Conservation (phyloP, 2,797 vertebrate species). For the Vespertilio murinus region DNA sequence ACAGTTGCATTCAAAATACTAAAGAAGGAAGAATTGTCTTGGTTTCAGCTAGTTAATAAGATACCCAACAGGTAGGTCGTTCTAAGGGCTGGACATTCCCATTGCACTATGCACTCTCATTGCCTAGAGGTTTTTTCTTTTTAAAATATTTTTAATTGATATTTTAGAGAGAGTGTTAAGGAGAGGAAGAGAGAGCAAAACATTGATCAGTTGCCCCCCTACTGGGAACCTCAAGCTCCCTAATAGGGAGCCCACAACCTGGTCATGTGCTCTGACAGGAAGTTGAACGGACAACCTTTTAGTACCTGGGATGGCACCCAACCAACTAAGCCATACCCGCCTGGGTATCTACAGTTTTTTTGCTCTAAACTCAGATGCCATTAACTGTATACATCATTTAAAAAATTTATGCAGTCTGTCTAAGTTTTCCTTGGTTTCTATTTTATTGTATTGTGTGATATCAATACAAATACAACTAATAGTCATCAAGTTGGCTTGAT, state of each 20-base stretch:
- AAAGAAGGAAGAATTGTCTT: not conserved
- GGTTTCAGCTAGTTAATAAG: not conserved
- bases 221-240: not conserved
- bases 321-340: not conserved
- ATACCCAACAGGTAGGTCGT: not conserved
- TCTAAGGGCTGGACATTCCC: not conserved
- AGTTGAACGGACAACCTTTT: not conserved
- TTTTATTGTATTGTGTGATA: not conserved
- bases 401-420: not conserved
- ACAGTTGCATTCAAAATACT: not conserved
- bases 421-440: not conserved
- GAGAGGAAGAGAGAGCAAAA: not conserved
- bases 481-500: not conserved
- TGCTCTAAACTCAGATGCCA: not conserved
- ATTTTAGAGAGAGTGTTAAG: not conserved
- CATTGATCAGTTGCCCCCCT: not conserved
- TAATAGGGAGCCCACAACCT: not conserved
- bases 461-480: not conserved
- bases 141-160: not conserved
- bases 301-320: not conserved
- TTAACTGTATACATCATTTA: not conserved
- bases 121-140: not conserved
- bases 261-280: not conserved
- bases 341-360: not conserved
- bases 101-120: not conserved